Evolutionary conservation across 1,140 invertebrate species (phyloP).

Genomic region (Sminthurinus signatus): DNA sequence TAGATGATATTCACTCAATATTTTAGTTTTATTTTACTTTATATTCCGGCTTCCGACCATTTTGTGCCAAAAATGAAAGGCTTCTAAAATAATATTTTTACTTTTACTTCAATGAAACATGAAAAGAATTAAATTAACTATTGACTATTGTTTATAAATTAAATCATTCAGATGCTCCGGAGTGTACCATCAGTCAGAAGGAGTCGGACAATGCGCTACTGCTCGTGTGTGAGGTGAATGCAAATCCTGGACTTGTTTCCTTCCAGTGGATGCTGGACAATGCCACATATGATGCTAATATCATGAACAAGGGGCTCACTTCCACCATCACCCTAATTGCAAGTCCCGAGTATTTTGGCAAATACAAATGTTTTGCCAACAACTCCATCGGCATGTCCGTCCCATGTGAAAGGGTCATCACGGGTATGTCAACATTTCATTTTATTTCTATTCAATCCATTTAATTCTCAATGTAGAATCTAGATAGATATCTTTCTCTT

Average conservation of each 20-base stretch:
- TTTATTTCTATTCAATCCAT: too few relatives aligned
- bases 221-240: constrained; percentile 68
- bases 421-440: too few relatives aligned
- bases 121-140: too few relatives aligned
- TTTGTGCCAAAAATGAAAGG: too few relatives aligned
- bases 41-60: too few relatives aligned
- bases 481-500: too few relatives aligned
- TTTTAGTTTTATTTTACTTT: too few relatives aligned
- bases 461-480: too few relatives aligned
- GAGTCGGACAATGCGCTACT: constrained; percentile 65
- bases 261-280: constrained; percentile 81
- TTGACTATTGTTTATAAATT: too few relatives aligned
- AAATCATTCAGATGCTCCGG: constrained; percentile 79
- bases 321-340: constrained; percentile 62
- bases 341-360: constrained; percentile 60
- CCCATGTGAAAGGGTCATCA: constrained; percentile 70
- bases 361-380: constrained; percentile 74
- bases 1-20: too few relatives aligned
- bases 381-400: constrained; percentile 68
- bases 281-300: constrained; percentile 59
- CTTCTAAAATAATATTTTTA: too few relatives aligned
- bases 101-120: too few relatives aligned
- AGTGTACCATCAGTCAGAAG: constrained; percentile 68
- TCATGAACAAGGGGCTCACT: constrained; percentile 51
- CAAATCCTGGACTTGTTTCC: constrained; percentile 72